Conservation (phyloP, 2,113 vertebrate species). For the Miniopterus natalensis region DNA sequence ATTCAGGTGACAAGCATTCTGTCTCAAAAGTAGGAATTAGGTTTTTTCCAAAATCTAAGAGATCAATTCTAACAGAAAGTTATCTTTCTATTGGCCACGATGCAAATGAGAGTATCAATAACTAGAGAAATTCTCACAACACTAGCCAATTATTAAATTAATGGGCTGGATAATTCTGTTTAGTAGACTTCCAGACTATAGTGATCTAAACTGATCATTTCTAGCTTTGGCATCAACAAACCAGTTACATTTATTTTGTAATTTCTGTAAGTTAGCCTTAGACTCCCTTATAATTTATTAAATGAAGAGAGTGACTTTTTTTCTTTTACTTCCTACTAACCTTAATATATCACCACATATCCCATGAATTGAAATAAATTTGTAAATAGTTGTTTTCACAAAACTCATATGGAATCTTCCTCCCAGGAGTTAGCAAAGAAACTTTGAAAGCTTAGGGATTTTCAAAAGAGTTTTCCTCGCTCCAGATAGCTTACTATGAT, state of each 20-base stretch:
- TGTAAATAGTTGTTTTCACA: neutral
- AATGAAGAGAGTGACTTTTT: conserved; percentile 50
- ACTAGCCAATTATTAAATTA: conserved; percentile 79
- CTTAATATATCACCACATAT: neutral
- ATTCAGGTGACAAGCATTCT: neutral
- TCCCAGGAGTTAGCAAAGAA: neutral
- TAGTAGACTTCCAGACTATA: conserved; percentile 62
- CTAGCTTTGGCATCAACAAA: conserved; percentile 74
- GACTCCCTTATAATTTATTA: conserved; percentile 51
- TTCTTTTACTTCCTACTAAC: conserved; percentile 17
- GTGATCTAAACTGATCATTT: conserved; percentile 70
- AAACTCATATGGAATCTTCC: neutral
- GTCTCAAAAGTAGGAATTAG: neutral
- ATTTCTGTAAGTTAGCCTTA: conserved; percentile 66
- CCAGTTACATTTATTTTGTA: conserved; percentile 75
- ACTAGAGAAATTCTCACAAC: conserved; percentile 62
- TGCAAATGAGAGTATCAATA: conserved; percentile 73
- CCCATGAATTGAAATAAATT: neutral
- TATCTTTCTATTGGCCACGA: conserved; percentile 11
- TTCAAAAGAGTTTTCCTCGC: neutral
- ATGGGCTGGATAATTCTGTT: conserved; percentile 79
- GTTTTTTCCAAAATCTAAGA: neutral
- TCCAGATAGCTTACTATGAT: neutral
- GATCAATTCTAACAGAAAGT: conserved; percentile 5
- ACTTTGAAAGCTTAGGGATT: neutral